Evolutionary conservation across 2,797 vertebrate species (phyloP).

Genomic region (Lemur catta): DNA sequence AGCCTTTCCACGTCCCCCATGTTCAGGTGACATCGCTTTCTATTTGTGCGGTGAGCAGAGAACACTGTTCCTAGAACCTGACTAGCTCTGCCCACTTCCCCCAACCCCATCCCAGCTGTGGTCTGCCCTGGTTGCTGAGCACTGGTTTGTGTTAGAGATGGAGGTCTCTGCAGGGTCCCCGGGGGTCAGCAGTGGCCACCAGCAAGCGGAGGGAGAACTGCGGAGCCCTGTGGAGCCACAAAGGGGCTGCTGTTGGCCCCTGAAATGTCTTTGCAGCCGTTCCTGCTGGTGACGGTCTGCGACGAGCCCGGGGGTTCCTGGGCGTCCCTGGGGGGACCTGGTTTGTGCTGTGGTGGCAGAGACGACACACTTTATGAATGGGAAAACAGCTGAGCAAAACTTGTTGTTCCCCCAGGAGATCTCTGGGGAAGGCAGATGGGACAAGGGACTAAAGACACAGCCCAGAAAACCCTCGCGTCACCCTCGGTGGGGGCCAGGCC

Average conservation of each 20-base stretch:
- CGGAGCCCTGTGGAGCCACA: not conserved
- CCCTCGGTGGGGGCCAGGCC: fast-evolving
- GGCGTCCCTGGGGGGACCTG: not conserved
- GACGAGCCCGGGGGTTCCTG: not conserved
- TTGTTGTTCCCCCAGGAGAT: not conserved
- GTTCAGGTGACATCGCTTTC: no score
- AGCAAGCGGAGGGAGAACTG: not conserved
- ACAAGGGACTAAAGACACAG: fast-evolving
- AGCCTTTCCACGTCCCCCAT: not conserved
- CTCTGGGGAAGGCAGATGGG: not conserved
- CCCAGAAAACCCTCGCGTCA: fast-evolving
- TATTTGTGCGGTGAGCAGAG: not conserved
- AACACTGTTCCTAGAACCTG: not conserved
- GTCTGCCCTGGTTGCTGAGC: not conserved
- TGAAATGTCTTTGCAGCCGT: not conserved
- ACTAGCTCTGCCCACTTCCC: not conserved
- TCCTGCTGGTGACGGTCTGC: not conserved
- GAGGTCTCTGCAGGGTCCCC: not conserved
- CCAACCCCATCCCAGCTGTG: not conserved
- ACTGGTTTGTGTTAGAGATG: not conserved
- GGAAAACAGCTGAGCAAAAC: not conserved
- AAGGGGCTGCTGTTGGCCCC: not conserved
- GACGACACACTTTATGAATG: not conserved
- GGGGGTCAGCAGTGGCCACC: not conserved
- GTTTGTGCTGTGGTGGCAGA: not conserved